These are phyloP conservation scores for Mormyrus hasselquistii DNA, from an alignment of 2,797 vertebrate genomes.

Conservation along the genomic window DNA sequence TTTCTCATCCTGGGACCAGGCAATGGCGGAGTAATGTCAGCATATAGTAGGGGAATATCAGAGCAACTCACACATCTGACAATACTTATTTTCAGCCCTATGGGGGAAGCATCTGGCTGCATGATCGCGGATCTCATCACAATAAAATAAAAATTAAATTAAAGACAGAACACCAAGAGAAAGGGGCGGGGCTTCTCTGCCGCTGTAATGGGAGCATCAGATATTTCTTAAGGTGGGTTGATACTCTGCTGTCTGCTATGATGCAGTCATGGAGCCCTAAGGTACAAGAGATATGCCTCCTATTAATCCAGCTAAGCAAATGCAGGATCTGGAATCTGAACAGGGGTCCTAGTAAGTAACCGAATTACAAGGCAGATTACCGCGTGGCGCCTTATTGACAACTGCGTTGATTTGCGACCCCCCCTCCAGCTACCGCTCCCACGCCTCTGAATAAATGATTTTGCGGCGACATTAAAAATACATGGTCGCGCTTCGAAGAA, in stretches of 20 bases:
- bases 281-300: background rate
- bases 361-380: background rate
- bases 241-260: background rate
- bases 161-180: background rate
- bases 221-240: background rate
- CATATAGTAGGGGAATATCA: background rate
- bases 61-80: background rate
- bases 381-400: background rate
- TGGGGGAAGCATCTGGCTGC: background rate
- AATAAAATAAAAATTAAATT: background rate
- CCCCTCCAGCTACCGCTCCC: background rate
- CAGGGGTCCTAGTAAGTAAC: background rate
- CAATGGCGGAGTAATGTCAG: background rate
- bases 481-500: background rate
- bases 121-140: background rate
- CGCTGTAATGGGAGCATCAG: background rate
- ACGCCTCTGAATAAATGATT: background rate
- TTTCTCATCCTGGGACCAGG: too few species aligned
- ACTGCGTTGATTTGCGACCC: background rate
- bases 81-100: background rate
- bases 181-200: background rate
- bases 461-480: conserved; percentile 5
- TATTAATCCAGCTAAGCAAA: background rate
- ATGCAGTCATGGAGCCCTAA: background rate
- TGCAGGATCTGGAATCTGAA: background rate